Evolutionary conservation across 1,140 invertebrate genomes (phyloP).

Genomic region (Brachionus calyciflorus): DNA sequence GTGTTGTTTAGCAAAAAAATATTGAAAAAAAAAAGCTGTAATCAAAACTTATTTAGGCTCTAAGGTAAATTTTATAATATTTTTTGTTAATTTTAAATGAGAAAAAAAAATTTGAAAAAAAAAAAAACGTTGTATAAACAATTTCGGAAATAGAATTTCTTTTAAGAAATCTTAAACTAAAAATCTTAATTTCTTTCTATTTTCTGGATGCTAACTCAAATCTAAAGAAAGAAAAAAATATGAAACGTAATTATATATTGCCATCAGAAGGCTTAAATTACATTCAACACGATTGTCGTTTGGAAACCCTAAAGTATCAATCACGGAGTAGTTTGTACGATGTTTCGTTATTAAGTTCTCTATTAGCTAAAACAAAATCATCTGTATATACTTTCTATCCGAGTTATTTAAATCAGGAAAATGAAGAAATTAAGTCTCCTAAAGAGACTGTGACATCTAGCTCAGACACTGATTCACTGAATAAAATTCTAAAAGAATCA

Average conservation of each 20-base stretch:
- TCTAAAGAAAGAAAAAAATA: not conserved
- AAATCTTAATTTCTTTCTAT: no score
- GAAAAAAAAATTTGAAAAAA: not conserved
- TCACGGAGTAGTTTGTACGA: constrained; percentile 20
- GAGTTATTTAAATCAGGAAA: not conserved
- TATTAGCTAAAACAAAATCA: not conserved
- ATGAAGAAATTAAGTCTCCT: not conserved
- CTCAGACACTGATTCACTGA: no score
- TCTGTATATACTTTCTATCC: not conserved
- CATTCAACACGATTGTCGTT: constrained; percentile 38
- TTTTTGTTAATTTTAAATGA: not conserved
- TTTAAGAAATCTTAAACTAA: no score
- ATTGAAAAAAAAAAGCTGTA: not conserved
- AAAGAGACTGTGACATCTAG: no score
- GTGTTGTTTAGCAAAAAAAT: no score
- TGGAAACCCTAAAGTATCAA: constrained; percentile 20
- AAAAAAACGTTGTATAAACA: not conserved
- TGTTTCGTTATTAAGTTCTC: not conserved
- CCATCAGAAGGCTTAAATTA: constrained; percentile 39
- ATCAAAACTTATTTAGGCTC: not conserved
- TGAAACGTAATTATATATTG: constrained; percentile 40
- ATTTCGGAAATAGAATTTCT: not conserved
- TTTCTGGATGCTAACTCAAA: no score
- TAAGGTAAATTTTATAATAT: not conserved
- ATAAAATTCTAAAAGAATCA: constrained; percentile 24